Evolutionary conservation across 1,140 invertebrate genomes (phyloP).

Genomic region (Saccostrea cuccullata): DNA sequence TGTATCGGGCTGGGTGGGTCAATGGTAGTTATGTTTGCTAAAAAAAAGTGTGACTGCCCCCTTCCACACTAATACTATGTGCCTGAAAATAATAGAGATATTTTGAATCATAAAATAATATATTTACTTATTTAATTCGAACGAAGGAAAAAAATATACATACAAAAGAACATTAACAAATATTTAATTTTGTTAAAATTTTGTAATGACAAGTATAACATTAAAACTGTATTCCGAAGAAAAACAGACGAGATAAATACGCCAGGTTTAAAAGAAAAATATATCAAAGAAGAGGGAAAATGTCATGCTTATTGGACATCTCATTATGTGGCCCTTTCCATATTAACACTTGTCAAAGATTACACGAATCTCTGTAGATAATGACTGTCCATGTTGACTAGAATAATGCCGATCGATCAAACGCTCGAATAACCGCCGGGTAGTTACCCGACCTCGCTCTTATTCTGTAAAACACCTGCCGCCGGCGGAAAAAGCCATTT

Average conservation of each 20-base stretch:
- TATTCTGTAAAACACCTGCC: conserved; percentile 29
- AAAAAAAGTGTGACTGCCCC: too few relatives aligned
- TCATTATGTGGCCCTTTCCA: conserved; percentile 12
- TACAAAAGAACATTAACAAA: too few relatives aligned
- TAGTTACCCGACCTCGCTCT: conserved; percentile 1
- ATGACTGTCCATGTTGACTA: not conserved
- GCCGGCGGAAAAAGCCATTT: conserved; percentile 32
- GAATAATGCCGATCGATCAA: conserved; percentile 13
- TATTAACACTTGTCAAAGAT: conserved; percentile 27
- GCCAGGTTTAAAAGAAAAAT: not conserved
- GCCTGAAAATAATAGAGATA: too few relatives aligned
- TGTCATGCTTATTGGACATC: conserved; percentile 1
- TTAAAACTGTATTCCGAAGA: not conserved
- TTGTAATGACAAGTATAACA: too few relatives aligned
- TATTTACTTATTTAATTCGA: too few relatives aligned
- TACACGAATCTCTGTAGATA: not conserved
- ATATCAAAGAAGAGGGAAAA: not conserved
- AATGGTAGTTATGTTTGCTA: too few relatives aligned
- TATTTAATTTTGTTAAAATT: too few relatives aligned
- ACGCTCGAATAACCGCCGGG: not conserved
- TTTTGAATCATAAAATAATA: too few relatives aligned
- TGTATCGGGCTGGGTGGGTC: too few relatives aligned
- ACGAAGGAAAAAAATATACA: too few relatives aligned
- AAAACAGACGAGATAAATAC: not conserved
- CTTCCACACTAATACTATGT: too few relatives aligned